Conservation (phyloP, 2,888 invertebrate genomes). For the Tromatobia lineatoria region DNA sequence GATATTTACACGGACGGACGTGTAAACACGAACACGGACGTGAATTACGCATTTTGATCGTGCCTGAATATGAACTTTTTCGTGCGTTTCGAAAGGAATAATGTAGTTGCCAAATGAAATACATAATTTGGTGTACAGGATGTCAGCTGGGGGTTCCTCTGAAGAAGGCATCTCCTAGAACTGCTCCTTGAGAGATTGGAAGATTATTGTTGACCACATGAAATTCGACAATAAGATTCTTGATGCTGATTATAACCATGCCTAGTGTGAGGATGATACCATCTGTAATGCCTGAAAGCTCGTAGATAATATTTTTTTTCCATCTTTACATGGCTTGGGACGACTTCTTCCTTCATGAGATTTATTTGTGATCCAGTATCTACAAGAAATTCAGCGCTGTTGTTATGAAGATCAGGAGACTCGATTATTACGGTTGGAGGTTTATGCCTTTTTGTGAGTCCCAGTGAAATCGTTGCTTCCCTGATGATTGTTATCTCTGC, state of each 20-base stretch:
- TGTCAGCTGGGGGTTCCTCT: constrained; percentile 26
- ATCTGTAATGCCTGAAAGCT: too few species aligned
- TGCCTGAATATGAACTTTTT: constrained; percentile 22
- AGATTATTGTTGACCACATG: neutral
- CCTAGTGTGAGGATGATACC: too few species aligned
- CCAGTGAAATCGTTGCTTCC: neutral
- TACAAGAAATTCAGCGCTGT: neutral
- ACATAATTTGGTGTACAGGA: too few species aligned
- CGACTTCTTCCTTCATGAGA: constrained; percentile 5
- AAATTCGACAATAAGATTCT: constrained; percentile 17
- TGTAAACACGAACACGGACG: too few species aligned
- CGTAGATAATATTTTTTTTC: neutral
- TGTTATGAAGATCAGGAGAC: neutral
- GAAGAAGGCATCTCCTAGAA: constrained; percentile 22
- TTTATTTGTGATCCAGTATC: constrained; percentile 43
- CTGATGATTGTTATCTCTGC: neutral
- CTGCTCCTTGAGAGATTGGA: neutral
- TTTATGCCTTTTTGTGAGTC: constrained; percentile 8
- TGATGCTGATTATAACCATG: too few species aligned
- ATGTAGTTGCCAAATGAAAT: neutral
- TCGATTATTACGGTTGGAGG: constrained; percentile 26
- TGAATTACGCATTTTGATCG: constrained; percentile 22
- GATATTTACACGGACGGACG: neutral
- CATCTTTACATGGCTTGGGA: neutral
- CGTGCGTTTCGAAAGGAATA: constrained; percentile 37